Conservation (phyloP, 2,113 vertebrate genomes). For the Limnothrissa miodon region DNA sequence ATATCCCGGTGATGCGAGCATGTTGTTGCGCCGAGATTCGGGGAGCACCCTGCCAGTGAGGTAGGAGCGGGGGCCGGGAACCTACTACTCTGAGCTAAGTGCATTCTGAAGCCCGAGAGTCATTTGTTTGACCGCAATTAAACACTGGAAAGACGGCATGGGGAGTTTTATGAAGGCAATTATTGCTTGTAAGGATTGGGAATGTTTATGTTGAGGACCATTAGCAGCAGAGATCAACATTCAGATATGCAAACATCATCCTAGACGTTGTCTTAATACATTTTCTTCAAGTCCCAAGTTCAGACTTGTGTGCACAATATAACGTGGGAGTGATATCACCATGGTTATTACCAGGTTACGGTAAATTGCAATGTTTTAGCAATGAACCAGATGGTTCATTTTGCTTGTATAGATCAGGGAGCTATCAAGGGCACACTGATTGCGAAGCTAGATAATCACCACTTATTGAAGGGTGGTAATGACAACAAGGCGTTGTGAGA, state of each 20-base stretch:
- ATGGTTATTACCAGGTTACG: neutral
- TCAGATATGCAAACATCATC: slow-evolving; percentile 74
- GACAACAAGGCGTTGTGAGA: too few species aligned
- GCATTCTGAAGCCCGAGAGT: slow-evolving; percentile 67
- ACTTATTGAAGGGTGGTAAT: too few species aligned
- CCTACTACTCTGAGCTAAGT: slow-evolving; percentile 13
- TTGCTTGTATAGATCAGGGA: neutral
- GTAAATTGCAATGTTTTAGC: neutral
- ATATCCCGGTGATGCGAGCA: slow-evolving; percentile 42
- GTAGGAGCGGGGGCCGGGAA: slow-evolving; percentile 1
- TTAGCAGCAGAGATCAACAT: slow-evolving; percentile 72
- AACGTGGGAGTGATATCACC: neutral
- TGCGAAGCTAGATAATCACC: neutral
- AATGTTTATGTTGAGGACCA: slow-evolving; percentile 74
- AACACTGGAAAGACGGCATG: slow-evolving; percentile 66
- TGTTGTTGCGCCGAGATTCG: slow-evolving; percentile 46
- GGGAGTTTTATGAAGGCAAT: slow-evolving; percentile 72
- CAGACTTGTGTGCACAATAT: slow-evolving; percentile 15
- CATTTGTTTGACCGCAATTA: slow-evolving; percentile 74
- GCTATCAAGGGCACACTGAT: neutral
- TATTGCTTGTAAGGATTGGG: slow-evolving; percentile 74
- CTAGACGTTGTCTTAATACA: slow-evolving; percentile 68
- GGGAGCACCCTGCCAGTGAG: slow-evolving; percentile 21
- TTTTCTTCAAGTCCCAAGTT: slow-evolving; percentile 45
- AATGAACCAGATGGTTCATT: neutral